Evolutionary conservation across 2,888 invertebrate genomes (phyloP).

Genomic region (Baccha elongata): DNA sequence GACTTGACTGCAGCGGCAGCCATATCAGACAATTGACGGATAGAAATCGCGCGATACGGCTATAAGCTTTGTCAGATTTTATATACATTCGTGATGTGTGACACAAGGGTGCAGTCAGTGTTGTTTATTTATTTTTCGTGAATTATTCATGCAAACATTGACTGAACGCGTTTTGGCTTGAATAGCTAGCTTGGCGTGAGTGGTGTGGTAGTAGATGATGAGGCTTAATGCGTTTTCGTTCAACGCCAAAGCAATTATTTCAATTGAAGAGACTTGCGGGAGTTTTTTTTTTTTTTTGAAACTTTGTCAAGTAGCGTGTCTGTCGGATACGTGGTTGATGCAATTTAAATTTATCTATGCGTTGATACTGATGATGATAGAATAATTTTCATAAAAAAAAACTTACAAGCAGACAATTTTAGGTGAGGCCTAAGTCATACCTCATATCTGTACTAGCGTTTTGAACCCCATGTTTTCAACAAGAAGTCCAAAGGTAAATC

Average conservation of each 20-base stretch:
- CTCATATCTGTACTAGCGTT: too few relatives aligned
- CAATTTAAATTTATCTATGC: neutral
- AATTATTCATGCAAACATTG: conserved; percentile 37
- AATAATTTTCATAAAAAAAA: neutral
- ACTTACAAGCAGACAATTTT: too few relatives aligned
- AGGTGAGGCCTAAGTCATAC: too few relatives aligned
- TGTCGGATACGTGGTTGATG: conserved; percentile 2
- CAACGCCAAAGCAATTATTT: conserved; percentile 30
- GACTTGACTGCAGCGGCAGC: too few relatives aligned
- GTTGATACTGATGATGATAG: neutral
- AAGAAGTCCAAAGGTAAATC: too few relatives aligned
- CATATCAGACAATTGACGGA: conserved; percentile 39
- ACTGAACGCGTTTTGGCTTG: conserved; percentile 14
- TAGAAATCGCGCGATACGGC: conserved; percentile 16
- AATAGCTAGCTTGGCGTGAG: conserved; percentile 2
- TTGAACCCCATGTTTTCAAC: too few relatives aligned
- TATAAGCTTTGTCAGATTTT: conserved; percentile 29
- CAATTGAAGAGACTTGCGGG: conserved; percentile 5
- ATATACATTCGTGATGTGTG: conserved; percentile 4
- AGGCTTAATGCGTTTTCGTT: conserved; percentile 28
- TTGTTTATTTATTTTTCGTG: neutral
- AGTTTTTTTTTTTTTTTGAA: neutral
- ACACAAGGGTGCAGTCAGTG: conserved; percentile 15
- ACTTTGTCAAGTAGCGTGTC: conserved; percentile 16
- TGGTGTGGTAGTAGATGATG: conserved; percentile 15